A percentile compares a stretch with the other conserved stretches of the same genome.
Evolutionary conservation across 2,888 invertebrate species (phyloP).

Genomic region (Gerosis bhagava): DNA sequence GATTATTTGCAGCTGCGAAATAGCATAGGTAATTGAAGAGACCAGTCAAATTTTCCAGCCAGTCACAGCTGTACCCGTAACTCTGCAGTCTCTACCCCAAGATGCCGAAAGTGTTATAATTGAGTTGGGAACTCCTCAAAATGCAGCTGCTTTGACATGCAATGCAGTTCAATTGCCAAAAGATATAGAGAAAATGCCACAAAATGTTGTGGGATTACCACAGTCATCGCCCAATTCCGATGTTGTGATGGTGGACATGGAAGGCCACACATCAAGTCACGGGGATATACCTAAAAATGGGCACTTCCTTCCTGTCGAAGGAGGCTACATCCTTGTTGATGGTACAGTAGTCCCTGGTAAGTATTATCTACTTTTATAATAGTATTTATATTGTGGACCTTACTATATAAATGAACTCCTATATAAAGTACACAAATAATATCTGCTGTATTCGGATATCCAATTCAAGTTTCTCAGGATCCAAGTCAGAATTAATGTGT

Average conservation of each 20-base stretch:
- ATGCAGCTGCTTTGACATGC: conserved; percentile 14
- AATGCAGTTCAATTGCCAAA: not conserved
- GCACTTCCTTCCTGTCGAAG: conserved; percentile 66
- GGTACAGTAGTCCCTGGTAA: conserved; percentile 51
- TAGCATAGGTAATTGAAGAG: too few species aligned
- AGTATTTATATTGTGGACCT: too few species aligned
- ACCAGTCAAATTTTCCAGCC: conserved; percentile 66
- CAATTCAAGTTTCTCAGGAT: too few species aligned
- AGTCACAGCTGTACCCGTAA: conserved; percentile 57
- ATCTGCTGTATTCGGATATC: too few species aligned
- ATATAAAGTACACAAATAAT: too few species aligned
- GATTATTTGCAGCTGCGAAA: not conserved
- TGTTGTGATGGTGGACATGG: conserved; percentile 56
- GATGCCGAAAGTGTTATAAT: conserved; percentile 55
- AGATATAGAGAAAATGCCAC: conserved; percentile 9
- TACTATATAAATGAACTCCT: too few species aligned
- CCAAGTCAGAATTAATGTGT: too few species aligned
- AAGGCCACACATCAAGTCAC: conserved; percentile 46
- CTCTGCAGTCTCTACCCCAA: conserved; percentile 36
- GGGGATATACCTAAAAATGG: conserved; percentile 49
- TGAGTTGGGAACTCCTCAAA: conserved; percentile 47
- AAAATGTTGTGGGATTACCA: conserved; percentile 17
- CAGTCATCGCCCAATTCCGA: conserved; percentile 35
- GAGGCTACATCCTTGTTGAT: conserved; percentile 65
- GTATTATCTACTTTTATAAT: conserved; percentile 14